Conservation (phyloP, 2,888 invertebrate genomes). For the Luffia ferchaultella region DNA sequence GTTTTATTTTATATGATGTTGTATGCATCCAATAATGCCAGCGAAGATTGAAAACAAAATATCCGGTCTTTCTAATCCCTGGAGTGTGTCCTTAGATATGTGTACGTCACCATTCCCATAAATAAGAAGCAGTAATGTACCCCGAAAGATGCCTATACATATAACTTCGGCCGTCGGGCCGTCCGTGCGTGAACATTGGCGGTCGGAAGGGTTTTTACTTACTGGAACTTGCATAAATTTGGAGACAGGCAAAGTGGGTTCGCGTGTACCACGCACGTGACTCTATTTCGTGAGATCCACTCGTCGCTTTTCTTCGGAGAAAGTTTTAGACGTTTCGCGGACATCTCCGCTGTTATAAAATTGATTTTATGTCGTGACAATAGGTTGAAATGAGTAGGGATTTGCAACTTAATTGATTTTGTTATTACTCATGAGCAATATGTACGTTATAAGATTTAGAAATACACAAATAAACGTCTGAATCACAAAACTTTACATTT, state of each 20-base stretch:
- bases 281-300: conserved; percentile 31
- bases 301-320: not conserved
- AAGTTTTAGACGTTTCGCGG: no score
- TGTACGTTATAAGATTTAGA: no score
- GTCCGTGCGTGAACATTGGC: conserved; percentile 28
- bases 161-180: not conserved
- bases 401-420: no score
- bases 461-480: no score
- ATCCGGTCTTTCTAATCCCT: not conserved
- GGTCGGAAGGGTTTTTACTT: conserved; percentile 25
- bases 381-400: no score
- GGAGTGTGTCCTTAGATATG: not conserved
- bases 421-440: no score
- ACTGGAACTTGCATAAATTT: conserved; percentile 44
- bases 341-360: no score
- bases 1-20: no score
- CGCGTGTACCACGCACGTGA: conserved; percentile 43
- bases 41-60: not conserved
- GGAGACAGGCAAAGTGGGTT: conserved; percentile 46
- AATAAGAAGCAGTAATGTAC: not conserved
- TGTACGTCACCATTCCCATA: not conserved
- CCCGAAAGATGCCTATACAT: not conserved
- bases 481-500: no score
- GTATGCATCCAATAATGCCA: no score
- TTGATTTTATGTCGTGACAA: no score